Evolutionary conservation across 2,888 invertebrate species (phyloP).

Genomic region (Eristalis pertinax): DNA sequence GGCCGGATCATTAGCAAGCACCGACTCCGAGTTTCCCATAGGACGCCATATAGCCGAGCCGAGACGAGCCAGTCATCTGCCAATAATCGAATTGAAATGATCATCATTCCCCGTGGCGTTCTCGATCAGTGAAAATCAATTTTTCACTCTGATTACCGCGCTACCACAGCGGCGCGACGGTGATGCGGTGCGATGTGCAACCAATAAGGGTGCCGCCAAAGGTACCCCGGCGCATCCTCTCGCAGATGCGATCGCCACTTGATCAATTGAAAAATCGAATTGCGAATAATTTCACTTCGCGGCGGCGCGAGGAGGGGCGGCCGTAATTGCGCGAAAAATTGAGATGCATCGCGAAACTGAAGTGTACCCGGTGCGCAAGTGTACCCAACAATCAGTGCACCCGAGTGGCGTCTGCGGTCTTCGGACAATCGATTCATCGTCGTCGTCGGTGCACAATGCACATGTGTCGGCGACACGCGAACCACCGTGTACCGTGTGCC

Average conservation of each 20-base stretch:
- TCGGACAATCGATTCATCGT: slow-evolving; percentile 13
- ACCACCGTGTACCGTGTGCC: neutral
- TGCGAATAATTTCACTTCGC: slow-evolving; percentile 47
- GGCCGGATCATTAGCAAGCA: neutral
- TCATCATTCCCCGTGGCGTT: slow-evolving; percentile 48
- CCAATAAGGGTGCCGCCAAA: slow-evolving; percentile 52
- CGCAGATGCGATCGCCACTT: slow-evolving; percentile 43
- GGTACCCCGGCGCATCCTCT: slow-evolving; percentile 19
- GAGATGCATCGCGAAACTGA: slow-evolving; percentile 63
- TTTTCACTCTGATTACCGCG: slow-evolving; percentile 67
- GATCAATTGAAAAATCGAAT: slow-evolving; percentile 70
- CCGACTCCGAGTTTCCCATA: neutral
- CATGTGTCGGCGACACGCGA: slow-evolving; percentile 60
- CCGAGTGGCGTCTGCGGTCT: slow-evolving; percentile 61
- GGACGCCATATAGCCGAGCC: neutral
- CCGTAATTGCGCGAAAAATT: slow-evolving; percentile 71
- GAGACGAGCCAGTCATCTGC: neutral
- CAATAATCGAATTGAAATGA: slow-evolving; percentile 61
- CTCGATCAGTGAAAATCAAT: slow-evolving; percentile 62
- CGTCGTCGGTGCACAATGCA: neutral
- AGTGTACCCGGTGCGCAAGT: slow-evolving; percentile 30
- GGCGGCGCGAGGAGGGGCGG: neutral
- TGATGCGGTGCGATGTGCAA: slow-evolving; percentile 49
- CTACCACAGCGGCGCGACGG: slow-evolving; percentile 13
- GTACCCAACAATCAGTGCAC: slow-evolving; percentile 48